Evolutionary conservation across 2,888 invertebrate species (phyloP), one percentile per base, ranked within the genome.

Genomic region (Apamea crenata): DNA sequence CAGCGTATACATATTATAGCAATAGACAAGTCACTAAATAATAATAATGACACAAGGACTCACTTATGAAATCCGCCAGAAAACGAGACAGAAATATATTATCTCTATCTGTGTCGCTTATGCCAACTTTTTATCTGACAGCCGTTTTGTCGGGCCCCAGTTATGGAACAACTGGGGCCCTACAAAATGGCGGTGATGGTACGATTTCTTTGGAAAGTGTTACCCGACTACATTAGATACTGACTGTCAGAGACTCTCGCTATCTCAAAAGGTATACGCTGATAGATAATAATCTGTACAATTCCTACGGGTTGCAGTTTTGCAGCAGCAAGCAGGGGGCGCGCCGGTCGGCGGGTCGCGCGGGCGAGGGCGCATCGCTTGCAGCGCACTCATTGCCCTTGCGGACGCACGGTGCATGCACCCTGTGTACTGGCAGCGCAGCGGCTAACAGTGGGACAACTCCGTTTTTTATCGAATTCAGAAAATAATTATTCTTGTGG

Each of bases 401-500:
- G 91, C 90, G 85, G 87, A 90, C 93, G 92, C 92, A 92, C 95
- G 93, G 94, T 94, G 94, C 94, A 94, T 95, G 93, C 93, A 95
- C 96, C 94, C 95, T 93, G 93, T 91, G 40, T 84, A 67, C 70
- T 63, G 25, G 56, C 69, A 79, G 36, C 47, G 29, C 63, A 80
- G 70, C 29, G 21, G 29, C 56, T 59, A 67, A 68, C 82, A 89
- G 84, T 73, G 56, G 75, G 65, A 76, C 80, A 67, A 86, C 69
- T 85, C 29, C 14, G 73, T 7, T 69, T 56, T 21, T 18, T n/a
- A 10, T 75, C 29, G 56, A 50, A 63, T 61, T 16, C 6, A 16
- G 6, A 8, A 32, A 25, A 25, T 59, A 8, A 25, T 25, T 10
- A 36, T 70, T 63, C 10, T 61, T 63, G 6, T 70, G 59, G 16